Conservation (phyloP, 2,113 vertebrate genomes). For the Calyptomena viridis region DNA sequence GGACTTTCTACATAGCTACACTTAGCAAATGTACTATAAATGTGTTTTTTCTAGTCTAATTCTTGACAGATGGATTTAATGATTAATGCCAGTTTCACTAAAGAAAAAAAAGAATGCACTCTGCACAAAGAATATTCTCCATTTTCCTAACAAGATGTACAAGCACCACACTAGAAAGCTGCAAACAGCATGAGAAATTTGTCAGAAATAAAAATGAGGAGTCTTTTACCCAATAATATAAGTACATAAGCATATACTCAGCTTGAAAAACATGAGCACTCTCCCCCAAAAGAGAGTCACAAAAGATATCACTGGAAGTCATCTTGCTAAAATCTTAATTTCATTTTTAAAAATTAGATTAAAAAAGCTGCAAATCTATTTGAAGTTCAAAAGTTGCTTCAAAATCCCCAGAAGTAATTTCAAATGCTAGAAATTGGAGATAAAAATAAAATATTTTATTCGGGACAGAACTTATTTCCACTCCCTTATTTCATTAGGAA, state of each 20-base stretch:
- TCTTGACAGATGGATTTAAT: not conserved
- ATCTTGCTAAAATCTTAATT: not conserved
- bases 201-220: not conserved
- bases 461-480: not conserved
- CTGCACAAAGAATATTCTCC: not conserved
- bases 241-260: not conserved
- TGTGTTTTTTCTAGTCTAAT: not conserved
- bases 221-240: not conserved
- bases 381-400: not conserved
- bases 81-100: not conserved
- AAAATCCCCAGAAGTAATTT: not conserved
- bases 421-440: not conserved
- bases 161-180: not conserved
- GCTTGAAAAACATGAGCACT: not conserved
- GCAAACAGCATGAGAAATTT: not conserved
- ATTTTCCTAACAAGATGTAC: not conserved
- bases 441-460: not conserved
- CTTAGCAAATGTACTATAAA: not conserved
- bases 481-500: not conserved
- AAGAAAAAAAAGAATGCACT: not conserved
- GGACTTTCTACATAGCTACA: not conserved
- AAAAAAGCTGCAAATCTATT: not conserved
- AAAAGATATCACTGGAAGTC: not conserved
- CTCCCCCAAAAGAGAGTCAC: not conserved
- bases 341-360: not conserved